Conservation (phyloP, 1,140 invertebrate species). For the Nephotettix cincticeps region DNA sequence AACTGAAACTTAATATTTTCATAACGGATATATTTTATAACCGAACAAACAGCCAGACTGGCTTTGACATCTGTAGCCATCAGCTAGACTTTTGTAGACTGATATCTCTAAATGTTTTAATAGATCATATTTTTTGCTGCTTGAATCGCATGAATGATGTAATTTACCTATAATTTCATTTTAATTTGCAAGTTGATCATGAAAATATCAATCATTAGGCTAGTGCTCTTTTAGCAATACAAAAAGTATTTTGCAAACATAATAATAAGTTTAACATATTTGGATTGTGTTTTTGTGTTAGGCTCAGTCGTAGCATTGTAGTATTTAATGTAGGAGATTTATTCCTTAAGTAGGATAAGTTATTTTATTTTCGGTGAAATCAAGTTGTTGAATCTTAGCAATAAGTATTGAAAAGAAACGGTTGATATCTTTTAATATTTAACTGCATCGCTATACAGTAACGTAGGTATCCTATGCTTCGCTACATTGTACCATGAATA, state of each 20-base stretch:
- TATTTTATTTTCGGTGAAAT: background rate
- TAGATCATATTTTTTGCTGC: no score
- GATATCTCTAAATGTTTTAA: no score
- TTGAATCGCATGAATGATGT: no score
- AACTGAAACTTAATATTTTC: background rate
- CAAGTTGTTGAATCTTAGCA: background rate
- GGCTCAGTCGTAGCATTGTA: background rate
- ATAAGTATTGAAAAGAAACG: background rate
- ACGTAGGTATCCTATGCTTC: background rate
- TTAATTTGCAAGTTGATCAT: no score
- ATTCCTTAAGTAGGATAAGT: background rate
- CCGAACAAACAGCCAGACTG: no score
- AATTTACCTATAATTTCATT: no score
- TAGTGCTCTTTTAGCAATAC: no score
- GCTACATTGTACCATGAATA: slow-evolving; percentile 4
- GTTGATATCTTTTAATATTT: background rate
- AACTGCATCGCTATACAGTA: background rate
- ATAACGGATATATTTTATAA: background rate
- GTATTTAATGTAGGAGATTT: background rate
- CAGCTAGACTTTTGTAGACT: no score
- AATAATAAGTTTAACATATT: background rate
- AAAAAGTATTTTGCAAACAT: no score
- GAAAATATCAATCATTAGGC: no score
- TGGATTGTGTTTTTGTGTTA: slow-evolving; percentile 1
- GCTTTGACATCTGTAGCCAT: no score